phyloP scores from a whole-genome alignment of 1,140 invertebrate species.

The Cyrtorhinus lividipennis region DNA sequence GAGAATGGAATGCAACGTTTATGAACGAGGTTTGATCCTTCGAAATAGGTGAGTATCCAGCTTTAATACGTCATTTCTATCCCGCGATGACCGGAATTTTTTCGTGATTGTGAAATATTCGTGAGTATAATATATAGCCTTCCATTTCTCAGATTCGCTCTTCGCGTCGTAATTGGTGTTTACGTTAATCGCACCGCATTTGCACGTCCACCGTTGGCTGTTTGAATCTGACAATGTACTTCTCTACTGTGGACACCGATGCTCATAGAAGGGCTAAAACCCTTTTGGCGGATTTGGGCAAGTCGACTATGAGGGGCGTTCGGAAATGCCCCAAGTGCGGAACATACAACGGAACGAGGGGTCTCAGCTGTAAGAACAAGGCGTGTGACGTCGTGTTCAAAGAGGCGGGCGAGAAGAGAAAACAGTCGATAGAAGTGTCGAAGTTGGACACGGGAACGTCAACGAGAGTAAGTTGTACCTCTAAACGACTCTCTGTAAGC shows the following conservation, averaged over 20 bases:
- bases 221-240: neutral
- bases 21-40: too few species aligned
- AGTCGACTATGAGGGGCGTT: slow-evolving; percentile 51
- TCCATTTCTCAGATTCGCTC: too few species aligned
- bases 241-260: neutral
- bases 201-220: too few species aligned
- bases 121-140: too few species aligned
- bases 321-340: slow-evolving; percentile 66
- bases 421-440: slow-evolving; percentile 49
- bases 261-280: neutral
- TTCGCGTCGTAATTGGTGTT: too few species aligned
- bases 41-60: too few species aligned
- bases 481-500: too few species aligned
- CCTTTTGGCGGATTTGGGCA: slow-evolving; percentile 41
- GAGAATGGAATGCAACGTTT: too few species aligned
- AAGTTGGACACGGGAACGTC: slow-evolving; percentile 20
- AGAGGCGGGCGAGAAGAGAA: slow-evolving; percentile 44
- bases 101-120: too few species aligned
- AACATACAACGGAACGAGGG: slow-evolving; percentile 58
- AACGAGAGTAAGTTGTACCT: slow-evolving; percentile 19
- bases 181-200: too few species aligned
- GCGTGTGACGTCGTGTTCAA: slow-evolving; percentile 55
- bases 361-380: slow-evolving; percentile 61
- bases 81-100: too few species aligned
- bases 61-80: too few species aligned